Evolutionary conservation across 2,888 invertebrate genomes (phyloP).

Genomic region (Phorcus lineatus): DNA sequence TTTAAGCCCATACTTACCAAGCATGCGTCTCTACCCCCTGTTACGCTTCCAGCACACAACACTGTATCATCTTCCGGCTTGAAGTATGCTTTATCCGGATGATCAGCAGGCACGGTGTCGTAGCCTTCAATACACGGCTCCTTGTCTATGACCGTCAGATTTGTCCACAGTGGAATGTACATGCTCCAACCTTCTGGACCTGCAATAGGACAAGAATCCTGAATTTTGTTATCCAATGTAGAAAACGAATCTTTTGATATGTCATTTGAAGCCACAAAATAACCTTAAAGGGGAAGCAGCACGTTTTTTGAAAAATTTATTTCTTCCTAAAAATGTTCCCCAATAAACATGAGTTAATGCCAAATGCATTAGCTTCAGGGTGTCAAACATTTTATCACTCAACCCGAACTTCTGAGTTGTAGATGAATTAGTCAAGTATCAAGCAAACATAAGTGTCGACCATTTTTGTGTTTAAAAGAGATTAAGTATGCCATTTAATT

Average conservation of each 20-base stretch:
- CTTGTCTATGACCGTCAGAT: slow-evolving; percentile 35
- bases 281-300: too few species aligned
- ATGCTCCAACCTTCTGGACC: slow-evolving; percentile 49
- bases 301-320: too few species aligned
- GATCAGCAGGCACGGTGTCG: slow-evolving; percentile 29
- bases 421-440: too few species aligned
- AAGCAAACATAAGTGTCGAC: too few species aligned
- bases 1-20: slow-evolving; percentile 48
- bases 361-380: too few species aligned
- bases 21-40: slow-evolving; percentile 64
- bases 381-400: too few species aligned
- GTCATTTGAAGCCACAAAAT: too few species aligned
- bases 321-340: too few species aligned
- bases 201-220: neutral
- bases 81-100: slow-evolving; percentile 29
- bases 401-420: too few species aligned
- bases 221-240: neutral
- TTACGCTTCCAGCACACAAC: slow-evolving; percentile 42
- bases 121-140: slow-evolving; percentile 35
- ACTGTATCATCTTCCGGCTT: slow-evolving; percentile 38
- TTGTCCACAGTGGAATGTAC: slow-evolving; percentile 44
- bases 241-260: neutral
- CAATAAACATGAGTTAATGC: too few species aligned
- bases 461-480: too few species aligned
- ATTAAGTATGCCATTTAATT: too few species aligned